Evolutionary conservation across 2,113 vertebrate genomes (phyloP), one percentile per base, ranked within the genome.

Genomic region (Symphodus melops): DNA sequence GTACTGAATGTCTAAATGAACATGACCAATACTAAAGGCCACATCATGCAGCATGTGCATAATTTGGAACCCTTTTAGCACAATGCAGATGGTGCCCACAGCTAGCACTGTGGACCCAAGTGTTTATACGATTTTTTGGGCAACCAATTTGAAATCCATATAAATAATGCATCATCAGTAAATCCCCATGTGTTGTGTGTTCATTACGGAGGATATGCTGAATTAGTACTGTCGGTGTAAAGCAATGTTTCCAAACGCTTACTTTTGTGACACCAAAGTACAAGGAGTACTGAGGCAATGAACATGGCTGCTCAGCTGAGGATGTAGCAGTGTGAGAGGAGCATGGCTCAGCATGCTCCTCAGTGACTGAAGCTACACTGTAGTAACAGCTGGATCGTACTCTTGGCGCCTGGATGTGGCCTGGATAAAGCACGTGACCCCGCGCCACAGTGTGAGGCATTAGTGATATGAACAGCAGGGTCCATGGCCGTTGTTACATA

Each of bases 401-500:
- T 88, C 77, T 87, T 85, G 80, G 86, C 87, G 83, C 84, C 84
- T 85, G 85, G 82, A 88, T 75, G 78, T 87, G 86, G 86, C 88
- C 91, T 91, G 90, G 85, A 89, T 81, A 83, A 83, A 63, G 85
- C 91, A 91, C 80, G 89, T 92, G 91, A 91, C 88, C 79, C 69
- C 59, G 33, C 79, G 33, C 79, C 87, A 78, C 82, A 75, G 88
- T 86, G 82, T 87, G 82, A 90, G 90, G 90, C 90, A 89, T 93
- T 93, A 92, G 92, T 86, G 88, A 91, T 88, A 81, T 90, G 91
- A 92, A 92, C 91, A 91, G 92, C 90, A 92, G 91, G 87, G 87
- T 88, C 86, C 79, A 68, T 61, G 72, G 75, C 71, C 23, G 60
- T 79, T 82, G 85, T 93, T 93, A 89, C 81, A 68, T 93, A 92